These are phyloP conservation scores for Ceuthmochares aereus DNA, from an alignment of 2,113 vertebrate genomes.

Conservation along the genomic window DNA sequence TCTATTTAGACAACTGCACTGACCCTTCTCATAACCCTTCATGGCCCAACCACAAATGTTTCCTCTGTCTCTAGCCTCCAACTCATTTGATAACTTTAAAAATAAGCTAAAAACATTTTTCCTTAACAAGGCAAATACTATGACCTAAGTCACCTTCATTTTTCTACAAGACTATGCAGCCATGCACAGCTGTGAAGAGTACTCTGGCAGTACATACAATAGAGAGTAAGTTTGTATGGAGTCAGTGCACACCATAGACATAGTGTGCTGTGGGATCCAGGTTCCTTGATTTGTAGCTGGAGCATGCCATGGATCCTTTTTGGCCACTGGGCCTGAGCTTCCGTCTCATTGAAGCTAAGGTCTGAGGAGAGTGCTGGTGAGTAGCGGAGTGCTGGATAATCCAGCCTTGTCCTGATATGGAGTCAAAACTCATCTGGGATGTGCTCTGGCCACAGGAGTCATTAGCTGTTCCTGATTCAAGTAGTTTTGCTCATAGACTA, in stretches of 20 bases:
- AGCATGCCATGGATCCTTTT: not conserved
- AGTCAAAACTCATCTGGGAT: not conserved
- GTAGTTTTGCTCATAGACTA: not conserved
- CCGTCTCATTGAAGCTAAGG: not conserved
- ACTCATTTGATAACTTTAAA: not conserved
- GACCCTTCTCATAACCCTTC: not conserved
- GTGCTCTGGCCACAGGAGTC: not conserved
- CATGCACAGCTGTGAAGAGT: not conserved
- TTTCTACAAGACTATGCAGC: not conserved
- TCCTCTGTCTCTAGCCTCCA: not conserved
- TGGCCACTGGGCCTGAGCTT: not conserved
- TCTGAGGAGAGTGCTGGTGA: not conserved
- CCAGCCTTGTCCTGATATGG: not conserved
- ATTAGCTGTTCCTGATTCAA: not conserved
- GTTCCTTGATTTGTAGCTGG: not conserved
- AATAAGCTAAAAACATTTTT: not conserved
- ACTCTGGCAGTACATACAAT: not conserved
- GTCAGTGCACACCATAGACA: too few species aligned
- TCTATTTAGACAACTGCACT: not conserved
- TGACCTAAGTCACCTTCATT: not conserved
- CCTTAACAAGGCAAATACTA: not conserved
- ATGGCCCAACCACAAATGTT: not conserved
- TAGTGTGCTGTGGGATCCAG: accelerated
- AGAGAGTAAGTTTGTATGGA: not conserved
- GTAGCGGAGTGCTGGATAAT: not conserved